A percentile compares a stretch with the other conserved stretches of the same genome.
phyloP scores from a whole-genome alignment of 2,113 vertebrate genomes.

The Macroglossus sobrinus region DNA sequence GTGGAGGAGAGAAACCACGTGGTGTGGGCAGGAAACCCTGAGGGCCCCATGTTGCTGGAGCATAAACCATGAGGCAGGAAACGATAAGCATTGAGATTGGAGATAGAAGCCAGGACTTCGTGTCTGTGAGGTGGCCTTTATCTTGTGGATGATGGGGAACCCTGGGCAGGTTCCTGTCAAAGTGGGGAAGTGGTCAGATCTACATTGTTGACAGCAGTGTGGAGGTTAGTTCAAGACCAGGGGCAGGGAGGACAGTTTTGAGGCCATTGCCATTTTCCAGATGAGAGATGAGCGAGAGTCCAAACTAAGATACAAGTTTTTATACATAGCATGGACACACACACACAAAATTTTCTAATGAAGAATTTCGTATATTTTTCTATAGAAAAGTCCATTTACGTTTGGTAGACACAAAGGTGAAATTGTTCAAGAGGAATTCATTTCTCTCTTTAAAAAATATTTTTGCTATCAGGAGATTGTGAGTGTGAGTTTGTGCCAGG shows the following conservation, averaged over 20 bases:
- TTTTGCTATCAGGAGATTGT: neutral
- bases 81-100: neutral
- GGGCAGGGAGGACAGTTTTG: neutral
- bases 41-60: accelerated
- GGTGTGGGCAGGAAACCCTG: neutral
- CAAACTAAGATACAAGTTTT: neutral
- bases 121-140: neutral
- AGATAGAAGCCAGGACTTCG: neutral
- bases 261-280: neutral
- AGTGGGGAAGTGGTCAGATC: neutral
- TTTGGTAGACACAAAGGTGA: neutral
- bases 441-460: neutral
- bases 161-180: neutral
- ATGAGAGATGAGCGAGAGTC: neutral
- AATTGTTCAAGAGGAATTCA: neutral
- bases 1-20: neutral
- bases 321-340: neutral
- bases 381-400: conserved; percentile 1
- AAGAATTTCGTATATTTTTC: neutral
- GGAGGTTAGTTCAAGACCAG: neutral
- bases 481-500: neutral
- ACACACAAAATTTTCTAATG: neutral
- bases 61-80: neutral
- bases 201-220: neutral
- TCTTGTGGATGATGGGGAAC: neutral